These are phyloP conservation scores for Drosophila sechellia DNA, from an alignment of 1,140 invertebrate species.

Conservation along the genomic window DNA sequence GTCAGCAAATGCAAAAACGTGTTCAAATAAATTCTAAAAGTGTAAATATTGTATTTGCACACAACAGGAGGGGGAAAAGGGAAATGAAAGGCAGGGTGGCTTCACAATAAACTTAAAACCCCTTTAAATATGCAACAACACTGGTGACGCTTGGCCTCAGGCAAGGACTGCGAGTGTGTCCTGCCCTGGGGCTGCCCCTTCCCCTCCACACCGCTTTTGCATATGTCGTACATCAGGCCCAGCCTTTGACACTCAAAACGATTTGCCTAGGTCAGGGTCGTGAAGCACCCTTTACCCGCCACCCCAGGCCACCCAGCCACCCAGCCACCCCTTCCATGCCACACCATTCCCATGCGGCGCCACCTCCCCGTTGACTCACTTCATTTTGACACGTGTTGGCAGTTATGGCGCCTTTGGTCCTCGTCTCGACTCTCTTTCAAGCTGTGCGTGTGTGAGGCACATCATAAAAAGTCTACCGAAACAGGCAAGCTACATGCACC, in stretches of 20 bases:
- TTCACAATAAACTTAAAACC: slow-evolving; percentile 53
- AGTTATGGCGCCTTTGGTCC: slow-evolving; percentile 71
- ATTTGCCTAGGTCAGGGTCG: slow-evolving; percentile 79
- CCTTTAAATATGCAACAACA: slow-evolving; percentile 66
- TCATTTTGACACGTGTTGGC: slow-evolving; percentile 77
- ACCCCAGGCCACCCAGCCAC: no score
- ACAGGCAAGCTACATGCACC: not conserved
- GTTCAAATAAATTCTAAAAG: slow-evolving; percentile 74
- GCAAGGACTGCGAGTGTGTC: slow-evolving; percentile 48
- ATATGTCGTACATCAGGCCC: slow-evolving; percentile 66
- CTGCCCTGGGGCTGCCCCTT: slow-evolving; percentile 2
- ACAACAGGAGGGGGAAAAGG: not conserved
- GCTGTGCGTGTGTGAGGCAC: slow-evolving; percentile 54
- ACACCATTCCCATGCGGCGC: slow-evolving; percentile 3
- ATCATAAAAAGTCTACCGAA: slow-evolving; percentile 61
- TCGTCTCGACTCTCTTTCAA: slow-evolving; percentile 27
- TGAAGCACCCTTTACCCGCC: slow-evolving; percentile 16
- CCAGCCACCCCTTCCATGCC: not conserved
- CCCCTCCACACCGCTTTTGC: slow-evolving; percentile 56
- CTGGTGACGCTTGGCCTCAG: slow-evolving; percentile 25
- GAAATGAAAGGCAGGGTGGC: not conserved
- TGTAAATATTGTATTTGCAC: slow-evolving; percentile 72
- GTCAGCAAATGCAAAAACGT: slow-evolving; percentile 56
- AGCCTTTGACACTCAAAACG: slow-evolving; percentile 78
- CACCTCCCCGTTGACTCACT: slow-evolving; percentile 35